A percentile compares a stretch with the other conserved stretches of the same genome.
phyloP scores from a whole-genome alignment of 92 coral and sea anemone species.

The Phenganax stokvisi region DNA sequence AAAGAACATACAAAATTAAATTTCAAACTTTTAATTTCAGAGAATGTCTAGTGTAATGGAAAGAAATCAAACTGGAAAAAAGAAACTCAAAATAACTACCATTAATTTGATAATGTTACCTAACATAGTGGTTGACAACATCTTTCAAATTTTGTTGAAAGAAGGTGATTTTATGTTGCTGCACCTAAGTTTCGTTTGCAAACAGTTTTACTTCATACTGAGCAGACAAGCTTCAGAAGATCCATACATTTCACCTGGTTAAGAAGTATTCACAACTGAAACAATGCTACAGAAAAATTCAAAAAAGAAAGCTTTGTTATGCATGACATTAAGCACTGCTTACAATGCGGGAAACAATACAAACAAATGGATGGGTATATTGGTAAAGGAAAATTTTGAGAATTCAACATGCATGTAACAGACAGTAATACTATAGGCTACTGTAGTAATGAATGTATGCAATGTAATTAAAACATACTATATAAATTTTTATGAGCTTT shows the following conservation, averaged over 20 bases:
- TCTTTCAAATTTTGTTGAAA: background rate
- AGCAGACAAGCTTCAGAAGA: background rate
- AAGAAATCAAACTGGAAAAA: background rate
- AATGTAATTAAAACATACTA: too few relatives aligned
- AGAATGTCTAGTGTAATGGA: background rate
- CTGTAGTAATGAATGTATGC: background rate
- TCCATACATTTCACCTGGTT: background rate
- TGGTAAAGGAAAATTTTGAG: conserved; percentile 1
- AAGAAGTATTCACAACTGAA: background rate
- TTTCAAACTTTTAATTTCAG: background rate
- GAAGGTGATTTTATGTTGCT: background rate
- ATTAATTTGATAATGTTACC: background rate
- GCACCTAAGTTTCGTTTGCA: background rate
- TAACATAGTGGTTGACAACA: background rate
- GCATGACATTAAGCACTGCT: background rate
- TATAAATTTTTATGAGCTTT: too few relatives aligned
- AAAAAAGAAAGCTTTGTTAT: background rate
- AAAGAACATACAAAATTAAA: background rate
- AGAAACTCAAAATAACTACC: background rate
- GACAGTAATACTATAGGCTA: background rate
- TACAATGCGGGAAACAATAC: background rate
- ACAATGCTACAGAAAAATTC: background rate
- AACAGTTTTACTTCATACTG: background rate
- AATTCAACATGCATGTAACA: background rate
- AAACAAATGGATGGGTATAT: background rate